Conservation (phyloP, 2,797 vertebrate species). For the Coendou prehensilis region DNA sequence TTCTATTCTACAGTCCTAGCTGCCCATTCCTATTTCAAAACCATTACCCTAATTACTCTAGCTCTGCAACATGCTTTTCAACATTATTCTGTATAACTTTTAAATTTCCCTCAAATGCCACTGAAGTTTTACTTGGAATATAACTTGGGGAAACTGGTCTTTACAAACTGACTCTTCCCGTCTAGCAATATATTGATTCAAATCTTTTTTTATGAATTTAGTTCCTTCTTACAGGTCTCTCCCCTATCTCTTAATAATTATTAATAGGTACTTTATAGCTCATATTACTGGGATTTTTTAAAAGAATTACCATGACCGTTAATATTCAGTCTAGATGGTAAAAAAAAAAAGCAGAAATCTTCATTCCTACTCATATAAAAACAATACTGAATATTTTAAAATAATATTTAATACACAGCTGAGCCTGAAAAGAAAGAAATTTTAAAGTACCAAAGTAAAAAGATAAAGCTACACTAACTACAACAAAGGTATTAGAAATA, state of each 20-base stretch:
- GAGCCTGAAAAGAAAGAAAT: conserved; percentile 7
- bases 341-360: not conserved
- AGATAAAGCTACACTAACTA: not conserved
- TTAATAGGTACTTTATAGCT: not conserved
- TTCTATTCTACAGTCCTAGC: not conserved
- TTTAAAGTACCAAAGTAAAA: conserved; percentile 41
- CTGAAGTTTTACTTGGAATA: not conserved
- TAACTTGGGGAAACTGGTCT: not conserved
- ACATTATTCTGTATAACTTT: not conserved
- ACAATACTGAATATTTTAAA: not conserved
- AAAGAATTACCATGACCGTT: not conserved
- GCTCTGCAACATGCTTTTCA: conserved; percentile 9
- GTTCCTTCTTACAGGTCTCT: not conserved
- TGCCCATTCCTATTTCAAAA: conserved; percentile 33
- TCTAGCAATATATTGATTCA: not conserved
- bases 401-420: not conserved
- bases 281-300: not conserved
- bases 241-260: conserved; percentile 18
- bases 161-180: not conserved
- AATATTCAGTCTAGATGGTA: not conserved
- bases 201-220: conserved; percentile 33
- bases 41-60: not conserved
- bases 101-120: not conserved
- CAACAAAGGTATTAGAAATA: not conserved
- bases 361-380: not conserved